phyloP scores from a whole-genome alignment of 2,113 vertebrate species.

The Astur gentilis region DNA sequence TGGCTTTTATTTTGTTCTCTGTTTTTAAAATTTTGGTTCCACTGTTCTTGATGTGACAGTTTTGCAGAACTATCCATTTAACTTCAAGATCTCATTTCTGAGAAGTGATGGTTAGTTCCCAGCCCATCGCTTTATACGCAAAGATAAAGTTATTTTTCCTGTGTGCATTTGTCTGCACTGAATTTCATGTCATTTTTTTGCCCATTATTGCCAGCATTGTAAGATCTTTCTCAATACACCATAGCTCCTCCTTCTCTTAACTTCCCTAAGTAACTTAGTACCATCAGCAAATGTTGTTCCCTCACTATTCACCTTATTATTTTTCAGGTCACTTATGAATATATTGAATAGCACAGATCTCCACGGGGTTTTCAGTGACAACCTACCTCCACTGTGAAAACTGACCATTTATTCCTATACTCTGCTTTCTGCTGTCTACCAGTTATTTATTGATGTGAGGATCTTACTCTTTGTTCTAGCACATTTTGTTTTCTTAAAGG shows the following conservation, averaged over 20 bases:
- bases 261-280: not conserved
- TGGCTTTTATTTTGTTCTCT: conserved; percentile 14
- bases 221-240: not conserved
- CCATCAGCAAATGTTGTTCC: not conserved
- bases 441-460: not conserved
- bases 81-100: conserved; percentile 24
- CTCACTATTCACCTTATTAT: not conserved
- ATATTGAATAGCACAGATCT: not conserved
- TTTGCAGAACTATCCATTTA: conserved; percentile 20
- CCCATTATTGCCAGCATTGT: not conserved
- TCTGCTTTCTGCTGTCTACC: not conserved
- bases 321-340: not conserved
- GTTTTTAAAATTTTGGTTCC: not conserved
- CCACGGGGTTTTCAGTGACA: not conserved
- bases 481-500: not conserved
- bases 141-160: conserved; percentile 5
- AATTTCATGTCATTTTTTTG: not conserved
- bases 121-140: not conserved
- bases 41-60: not conserved
- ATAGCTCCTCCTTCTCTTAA: not conserved
- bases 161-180: not conserved
- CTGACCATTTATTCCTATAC: not conserved
- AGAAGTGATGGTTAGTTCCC: conserved; percentile 4
- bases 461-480: not conserved
- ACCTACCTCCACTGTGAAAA: not conserved